Base-by-base conservation (phyloP, 2,888 invertebrate genomes). In the Chesias legatella region DNA sequence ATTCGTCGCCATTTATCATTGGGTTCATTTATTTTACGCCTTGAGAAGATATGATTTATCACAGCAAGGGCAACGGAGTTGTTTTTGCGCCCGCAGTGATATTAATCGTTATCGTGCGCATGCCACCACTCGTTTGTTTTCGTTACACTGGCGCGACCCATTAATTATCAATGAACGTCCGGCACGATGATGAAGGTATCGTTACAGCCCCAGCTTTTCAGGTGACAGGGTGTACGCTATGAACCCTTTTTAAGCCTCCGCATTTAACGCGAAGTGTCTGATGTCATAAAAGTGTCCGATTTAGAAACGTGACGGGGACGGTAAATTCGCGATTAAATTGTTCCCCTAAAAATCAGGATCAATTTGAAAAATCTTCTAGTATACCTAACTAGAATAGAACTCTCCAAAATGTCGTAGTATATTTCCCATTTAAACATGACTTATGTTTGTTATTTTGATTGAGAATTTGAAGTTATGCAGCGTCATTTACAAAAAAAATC, bases 81-180 rank as follows among this genome's bases (percentile, higher is more conserved):
- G 88, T 86, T 88, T 86, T 88, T 86, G 81, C 81, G 74, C 70
- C 71, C 75, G 76, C 77, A 73, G 77, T 80, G 85, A 86, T 88
- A 88, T 88, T 85, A 88, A 88, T 88, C 85, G 86, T 80, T 78
- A 84, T 81, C 81, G 80, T 76, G 77, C 80, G 82, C 81, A 79
- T 77, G 69, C 77, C 77, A 69, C 70, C 67, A 76, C 79, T 85
- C 85, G 84, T 86, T 86, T 88, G 84, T 88, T 83, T 84, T 86
- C 86, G 85, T 88, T 85, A 84, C 73, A 69, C 65, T 83, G 83
- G 79, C 84, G 76, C 70, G 76, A 58, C 76, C 79, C 86, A 85
- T 86, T 86, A 86, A 88, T 86, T 88, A 88, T 84, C 86, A 86
- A 88, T 86, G 86, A 86, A 76, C 79, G 85, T 84, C 84, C 83